phyloP scores from a whole-genome alignment of 2,113 vertebrate species.

The Centropus unirufus region DNA sequence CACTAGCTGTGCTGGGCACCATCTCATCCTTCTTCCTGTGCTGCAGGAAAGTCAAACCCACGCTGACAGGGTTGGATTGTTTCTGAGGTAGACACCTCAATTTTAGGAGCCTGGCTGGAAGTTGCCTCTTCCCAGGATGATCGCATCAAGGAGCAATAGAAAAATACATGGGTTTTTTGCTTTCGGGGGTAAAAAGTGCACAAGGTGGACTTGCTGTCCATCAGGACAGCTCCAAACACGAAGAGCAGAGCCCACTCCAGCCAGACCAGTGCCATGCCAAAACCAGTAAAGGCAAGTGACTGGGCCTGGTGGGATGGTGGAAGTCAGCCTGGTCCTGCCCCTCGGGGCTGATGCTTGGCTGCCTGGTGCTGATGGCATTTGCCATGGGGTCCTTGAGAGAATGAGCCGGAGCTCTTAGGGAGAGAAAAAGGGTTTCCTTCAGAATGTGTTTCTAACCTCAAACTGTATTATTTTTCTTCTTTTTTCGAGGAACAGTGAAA shows the following conservation, averaged over 20 bases:
- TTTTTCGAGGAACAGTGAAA: background rate
- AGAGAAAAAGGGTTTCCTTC: background rate
- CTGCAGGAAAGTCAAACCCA: background rate
- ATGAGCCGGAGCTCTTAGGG: background rate
- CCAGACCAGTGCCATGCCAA: background rate
- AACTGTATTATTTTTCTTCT: background rate
- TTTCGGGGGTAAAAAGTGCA: background rate
- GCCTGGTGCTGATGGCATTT: rapidly evolving
- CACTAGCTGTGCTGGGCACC: background rate
- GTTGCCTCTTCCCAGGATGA: background rate
- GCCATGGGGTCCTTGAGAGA: background rate
- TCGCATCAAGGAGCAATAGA: background rate
- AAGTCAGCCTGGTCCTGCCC: background rate
- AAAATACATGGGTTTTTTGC: background rate
- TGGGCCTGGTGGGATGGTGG: background rate
- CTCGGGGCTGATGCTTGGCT: background rate
- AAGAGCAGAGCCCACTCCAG: background rate
- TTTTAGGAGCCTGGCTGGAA: background rate
- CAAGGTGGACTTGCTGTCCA: background rate
- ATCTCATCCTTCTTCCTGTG: background rate
- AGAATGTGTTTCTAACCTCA: background rate
- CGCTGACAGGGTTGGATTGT: background rate
- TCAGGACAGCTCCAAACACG: background rate
- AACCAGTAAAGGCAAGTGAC: background rate
- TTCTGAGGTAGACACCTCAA: background rate